phyloP scores from a whole-genome alignment of 2,888 invertebrate species.

The Hesperia comma region DNA sequence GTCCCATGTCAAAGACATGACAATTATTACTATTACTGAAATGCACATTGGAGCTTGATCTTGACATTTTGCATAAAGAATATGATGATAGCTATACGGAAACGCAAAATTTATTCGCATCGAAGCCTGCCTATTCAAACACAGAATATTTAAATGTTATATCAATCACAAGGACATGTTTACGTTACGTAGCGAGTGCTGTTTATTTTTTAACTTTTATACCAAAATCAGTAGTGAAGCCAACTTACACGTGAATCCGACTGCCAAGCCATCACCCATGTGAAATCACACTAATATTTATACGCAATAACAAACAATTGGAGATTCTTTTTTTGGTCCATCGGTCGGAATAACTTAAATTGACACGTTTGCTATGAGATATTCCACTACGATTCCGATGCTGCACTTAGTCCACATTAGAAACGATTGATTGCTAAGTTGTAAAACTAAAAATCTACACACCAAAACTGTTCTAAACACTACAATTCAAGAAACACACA shows the following conservation, averaged over 20 bases:
- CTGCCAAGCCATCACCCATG: conserved; percentile 84
- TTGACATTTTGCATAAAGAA: conserved; percentile 17
- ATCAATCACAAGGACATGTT: conserved; percentile 71
- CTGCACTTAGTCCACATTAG: conserved; percentile 63
- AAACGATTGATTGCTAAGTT: conserved; percentile 51
- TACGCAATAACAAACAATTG: conserved; percentile 72
- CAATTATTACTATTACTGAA: too few species aligned
- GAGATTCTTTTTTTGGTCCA: conserved; percentile 73
- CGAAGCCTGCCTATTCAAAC: conserved; percentile 55
- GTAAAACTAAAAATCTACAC: conserved; percentile 64
- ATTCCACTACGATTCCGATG: conserved; percentile 58
- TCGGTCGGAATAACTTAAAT: conserved; percentile 73
- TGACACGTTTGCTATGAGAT: conserved; percentile 77
- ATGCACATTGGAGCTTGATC: not conserved
- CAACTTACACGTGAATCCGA: conserved; percentile 80
- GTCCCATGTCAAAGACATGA: too few species aligned
- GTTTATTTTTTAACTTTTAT: conserved; percentile 13
- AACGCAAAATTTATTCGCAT: conserved; percentile 43
- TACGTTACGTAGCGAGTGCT: conserved; percentile 40
- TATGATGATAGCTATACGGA: conserved; percentile 44
- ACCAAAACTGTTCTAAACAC: conserved; percentile 65
- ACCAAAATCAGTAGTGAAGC: not conserved
- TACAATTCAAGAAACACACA: conserved; percentile 70
- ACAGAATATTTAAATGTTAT: conserved; percentile 67
- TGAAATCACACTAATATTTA: conserved; percentile 76